Conservation (phyloP, 2,797 vertebrate species). For the Caiman crocodilus region DNA sequence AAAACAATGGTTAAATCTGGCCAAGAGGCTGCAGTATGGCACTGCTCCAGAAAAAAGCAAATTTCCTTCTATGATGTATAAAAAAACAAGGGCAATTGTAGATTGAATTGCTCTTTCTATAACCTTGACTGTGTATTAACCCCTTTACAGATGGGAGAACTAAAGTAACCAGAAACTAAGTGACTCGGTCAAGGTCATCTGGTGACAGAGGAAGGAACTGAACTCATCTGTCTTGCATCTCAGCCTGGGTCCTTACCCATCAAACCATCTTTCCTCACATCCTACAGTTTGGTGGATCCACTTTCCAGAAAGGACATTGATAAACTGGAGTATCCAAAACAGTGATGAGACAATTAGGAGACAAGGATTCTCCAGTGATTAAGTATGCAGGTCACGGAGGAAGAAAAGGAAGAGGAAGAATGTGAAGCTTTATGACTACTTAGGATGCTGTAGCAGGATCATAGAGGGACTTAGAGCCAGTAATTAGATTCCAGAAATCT, state of each 20-base stretch:
- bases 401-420: background rate
- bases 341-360: background rate
- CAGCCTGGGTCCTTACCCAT: background rate
- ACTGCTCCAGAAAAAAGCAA: background rate
- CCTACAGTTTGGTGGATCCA: too few relatives aligned
- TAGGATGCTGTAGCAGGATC: accelerated
- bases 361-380: background rate
- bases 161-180: background rate
- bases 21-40: background rate
- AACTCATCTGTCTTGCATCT: background rate
- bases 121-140: too few relatives aligned
- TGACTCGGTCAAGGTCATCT: background rate
- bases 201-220: accelerated
- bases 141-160: too few relatives aligned
- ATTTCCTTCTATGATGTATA: background rate
- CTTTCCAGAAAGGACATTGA: background rate
- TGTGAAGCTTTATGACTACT: background rate
- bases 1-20: background rate
- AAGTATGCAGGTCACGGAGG: background rate
- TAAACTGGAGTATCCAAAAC: background rate
- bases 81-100: too few relatives aligned
- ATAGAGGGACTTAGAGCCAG: accelerated
- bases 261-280: background rate
- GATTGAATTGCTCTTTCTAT: background rate
- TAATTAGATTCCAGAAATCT: background rate